Evolutionary conservation across 1,140 invertebrate species (phyloP), one percentile per base, ranked within the genome.

Genomic region (Nasonia vitripennis): DNA sequence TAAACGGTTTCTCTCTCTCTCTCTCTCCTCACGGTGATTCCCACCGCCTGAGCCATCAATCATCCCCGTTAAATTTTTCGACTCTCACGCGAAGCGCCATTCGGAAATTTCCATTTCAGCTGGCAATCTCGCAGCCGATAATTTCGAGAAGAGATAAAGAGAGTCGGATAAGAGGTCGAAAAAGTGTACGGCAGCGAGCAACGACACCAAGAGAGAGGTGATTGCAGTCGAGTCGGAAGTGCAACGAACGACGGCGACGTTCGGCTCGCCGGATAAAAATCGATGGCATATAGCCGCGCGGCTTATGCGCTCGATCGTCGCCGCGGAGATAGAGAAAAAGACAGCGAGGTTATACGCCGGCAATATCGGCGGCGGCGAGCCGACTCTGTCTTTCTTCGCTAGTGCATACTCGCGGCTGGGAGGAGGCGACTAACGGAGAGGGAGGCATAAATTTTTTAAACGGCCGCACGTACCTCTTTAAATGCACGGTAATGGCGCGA

Each of bases 391-490:
- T 74, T 74, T 62, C 70, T 71, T 48, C 31, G 17, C 67, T 81
- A 14, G 11, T n/a, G 14, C 11, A 17, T 20, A 23, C 70, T 71
- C 41, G 6, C 41, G 41, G 10, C 41, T 12, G 31, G 27, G 31
- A n/a, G 51, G 48, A 23, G 77, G 5, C 23, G 77, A 14, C 48
- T 51, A 51, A 51, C 48, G 34, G 51, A 78, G 77, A 73, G 45
- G 62, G 41, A 51, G 45, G 62, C 84, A 86, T 86, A 86, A 70
- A 86, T 86, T 86, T 86, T 86, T 86, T 77, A 51, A 86, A 82
- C 84, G 74, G 74, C 79, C 34, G 37, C 84, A 78, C 84, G 84
- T 81, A 55, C 62, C 73, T 81, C 55, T 86, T 86, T 86, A 86
- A 86, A 82, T 78, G 80, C 75, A 86, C 74, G 80, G 80, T 86